A percentile compares a stretch with the other conserved stretches of the same genome.
Evolutionary conservation across 2,888 invertebrate species (phyloP).

Genomic region (Microctonus aethiopoides): DNA sequence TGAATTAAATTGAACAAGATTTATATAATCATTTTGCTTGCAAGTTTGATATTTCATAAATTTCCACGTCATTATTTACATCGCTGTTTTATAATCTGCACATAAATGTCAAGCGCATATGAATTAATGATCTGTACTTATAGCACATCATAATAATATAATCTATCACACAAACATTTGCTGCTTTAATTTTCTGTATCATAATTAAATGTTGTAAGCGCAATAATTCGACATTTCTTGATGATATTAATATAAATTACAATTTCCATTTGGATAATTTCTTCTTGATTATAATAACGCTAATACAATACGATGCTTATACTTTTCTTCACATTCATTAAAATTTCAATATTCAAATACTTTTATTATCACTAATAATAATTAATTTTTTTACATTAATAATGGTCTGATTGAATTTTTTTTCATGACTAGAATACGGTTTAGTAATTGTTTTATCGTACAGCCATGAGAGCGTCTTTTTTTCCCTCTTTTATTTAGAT

Average conservation of each 20-base stretch:
- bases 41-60: background rate
- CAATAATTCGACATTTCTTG: too few species aligned
- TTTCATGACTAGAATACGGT: slow-evolving; percentile 50
- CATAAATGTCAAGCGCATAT: background rate
- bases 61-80: background rate
- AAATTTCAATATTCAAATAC: too few species aligned
- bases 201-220: background rate
- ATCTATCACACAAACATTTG: background rate
- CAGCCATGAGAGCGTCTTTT: slow-evolving; percentile 56
- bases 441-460: slow-evolving; percentile 42
- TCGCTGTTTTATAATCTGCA: background rate
- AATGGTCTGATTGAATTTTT: slow-evolving; percentile 2
- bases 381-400: background rate
- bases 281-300: too few species aligned
- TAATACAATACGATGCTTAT: too few species aligned
- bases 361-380: background rate
- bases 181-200: background rate
- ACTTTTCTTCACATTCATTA: too few species aligned
- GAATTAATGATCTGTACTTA: background rate
- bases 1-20: background rate
- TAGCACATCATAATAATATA: background rate
- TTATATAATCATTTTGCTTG: background rate
- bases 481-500: slow-evolving; percentile 48
- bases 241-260: too few species aligned
- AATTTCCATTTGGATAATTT: too few species aligned